These are phyloP conservation scores for Tetragnatha versicolor DNA, from an alignment of 1,140 invertebrate species.

Conservation along the genomic window DNA sequence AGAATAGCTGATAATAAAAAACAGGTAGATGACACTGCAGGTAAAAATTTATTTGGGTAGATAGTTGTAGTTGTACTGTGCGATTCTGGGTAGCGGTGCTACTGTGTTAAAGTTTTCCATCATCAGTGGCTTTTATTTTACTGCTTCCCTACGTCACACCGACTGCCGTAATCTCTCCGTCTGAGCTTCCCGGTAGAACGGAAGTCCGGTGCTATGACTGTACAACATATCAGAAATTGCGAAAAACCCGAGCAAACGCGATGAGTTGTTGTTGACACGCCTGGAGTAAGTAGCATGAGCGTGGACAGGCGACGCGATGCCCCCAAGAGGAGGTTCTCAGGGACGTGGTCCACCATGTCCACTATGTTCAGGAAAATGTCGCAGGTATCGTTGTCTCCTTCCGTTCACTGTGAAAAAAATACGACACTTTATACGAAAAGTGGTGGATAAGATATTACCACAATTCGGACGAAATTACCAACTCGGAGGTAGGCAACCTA, in stretches of 20 bases:
- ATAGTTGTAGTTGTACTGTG: too few relatives aligned
- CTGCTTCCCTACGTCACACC: neutral
- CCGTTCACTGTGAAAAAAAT: neutral
- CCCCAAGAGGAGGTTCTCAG: conserved; percentile 36
- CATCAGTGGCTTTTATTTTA: too few relatives aligned
- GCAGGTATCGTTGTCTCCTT: neutral
- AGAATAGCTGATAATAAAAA: neutral
- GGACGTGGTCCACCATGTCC: conserved; percentile 32
- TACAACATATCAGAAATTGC: too few relatives aligned
- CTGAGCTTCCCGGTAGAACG: conserved; percentile 27
- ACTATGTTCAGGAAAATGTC: conserved; percentile 16
- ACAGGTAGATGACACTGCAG: neutral
- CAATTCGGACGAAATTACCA: too few relatives aligned
- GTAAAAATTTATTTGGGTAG: too few relatives aligned
- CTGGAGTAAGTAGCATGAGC: too few relatives aligned
- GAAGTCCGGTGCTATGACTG: conserved; percentile 44
- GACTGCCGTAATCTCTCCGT: conserved; percentile 6
- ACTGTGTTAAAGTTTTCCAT: too few relatives aligned
- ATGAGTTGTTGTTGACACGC: neutral
- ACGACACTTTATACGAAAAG: too few relatives aligned
- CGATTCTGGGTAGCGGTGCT: too few relatives aligned
- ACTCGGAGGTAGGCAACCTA: too few relatives aligned
- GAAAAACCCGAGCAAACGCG: too few relatives aligned
- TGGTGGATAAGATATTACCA: too few relatives aligned
- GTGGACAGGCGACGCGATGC: neutral